phyloP scores from a whole-genome alignment of 2,113 vertebrate genomes.

The Benitochromis conjunctus region DNA sequence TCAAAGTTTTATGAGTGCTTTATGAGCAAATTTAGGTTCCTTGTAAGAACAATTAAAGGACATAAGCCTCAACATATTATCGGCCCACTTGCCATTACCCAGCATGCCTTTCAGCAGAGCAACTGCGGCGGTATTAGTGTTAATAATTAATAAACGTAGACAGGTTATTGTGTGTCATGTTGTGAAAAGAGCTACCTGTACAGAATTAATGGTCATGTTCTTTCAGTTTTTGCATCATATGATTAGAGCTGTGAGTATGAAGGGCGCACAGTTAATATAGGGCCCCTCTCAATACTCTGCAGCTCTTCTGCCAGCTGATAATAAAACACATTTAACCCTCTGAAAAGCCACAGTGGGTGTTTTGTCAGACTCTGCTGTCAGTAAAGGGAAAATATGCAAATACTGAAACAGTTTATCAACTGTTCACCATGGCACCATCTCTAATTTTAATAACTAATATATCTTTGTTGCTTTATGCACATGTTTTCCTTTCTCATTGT shows the following conservation, averaged over 20 bases:
- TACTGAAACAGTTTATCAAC: not conserved
- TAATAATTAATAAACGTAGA: not conserved
- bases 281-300: not conserved
- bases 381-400: not conserved
- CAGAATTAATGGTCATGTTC: not conserved
- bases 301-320: not conserved
- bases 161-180: not conserved
- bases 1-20: not conserved
- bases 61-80: not conserved
- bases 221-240: not conserved
- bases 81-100: not conserved
- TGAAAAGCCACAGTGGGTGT: not conserved
- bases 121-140: not conserved
- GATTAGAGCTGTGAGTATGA: not conserved
- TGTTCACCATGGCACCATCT: not conserved
- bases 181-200: not conserved
- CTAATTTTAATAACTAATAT: not conserved
- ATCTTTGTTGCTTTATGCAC: not conserved
- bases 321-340: not conserved
- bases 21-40: not conserved
- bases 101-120: not conserved
- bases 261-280: not conserved
- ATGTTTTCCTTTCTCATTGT: not conserved
- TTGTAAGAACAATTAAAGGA: not conserved
- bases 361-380: not conserved